A percentile compares a stretch with the other conserved stretches of the same genome.
Conservation (phyloP, 2,888 invertebrate species). For the Lymantria dispar region DNA sequence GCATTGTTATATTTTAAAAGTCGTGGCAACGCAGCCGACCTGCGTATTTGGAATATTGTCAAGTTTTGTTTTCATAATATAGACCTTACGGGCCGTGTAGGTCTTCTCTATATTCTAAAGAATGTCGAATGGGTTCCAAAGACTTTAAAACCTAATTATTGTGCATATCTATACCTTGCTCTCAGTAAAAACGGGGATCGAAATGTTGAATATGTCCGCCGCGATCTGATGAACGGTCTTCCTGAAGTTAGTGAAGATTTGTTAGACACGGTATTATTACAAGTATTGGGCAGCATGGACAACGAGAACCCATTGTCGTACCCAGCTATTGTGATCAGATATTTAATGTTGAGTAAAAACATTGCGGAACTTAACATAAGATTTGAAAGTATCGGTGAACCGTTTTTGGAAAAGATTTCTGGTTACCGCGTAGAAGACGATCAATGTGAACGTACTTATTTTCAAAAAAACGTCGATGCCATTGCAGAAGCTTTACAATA, state of each 20-base stretch:
- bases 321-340: constrained; percentile 45
- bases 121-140: constrained; percentile 34
- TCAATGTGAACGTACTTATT: neutral
- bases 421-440: neutral
- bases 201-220: constrained; percentile 29
- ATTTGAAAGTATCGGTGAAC: constrained; percentile 35
- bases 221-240: constrained; percentile 33
- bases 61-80: constrained; percentile 38
- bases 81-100: constrained; percentile 21
- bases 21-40: constrained; percentile 25
- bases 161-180: constrained; percentile 35
- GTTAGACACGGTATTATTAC: constrained; percentile 26
- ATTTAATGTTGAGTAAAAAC: constrained; percentile 40
- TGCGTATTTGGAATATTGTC: constrained; percentile 45
- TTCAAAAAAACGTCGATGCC: constrained; percentile 18
- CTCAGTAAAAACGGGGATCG: constrained; percentile 22
- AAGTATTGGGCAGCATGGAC: constrained; percentile 20
- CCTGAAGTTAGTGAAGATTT: constrained; percentile 34
- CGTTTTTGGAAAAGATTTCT: constrained; percentile 40
- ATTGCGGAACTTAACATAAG: constrained; percentile 34
- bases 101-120: constrained; percentile 9
- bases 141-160: constrained; percentile 45
- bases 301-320: constrained; percentile 21
- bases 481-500: constrained; percentile 41
- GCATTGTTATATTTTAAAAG: constrained; percentile 36